These are phyloP conservation scores for Scarus forsteni DNA, from an alignment of 2,797 vertebrate species.

Conservation along the genomic window DNA sequence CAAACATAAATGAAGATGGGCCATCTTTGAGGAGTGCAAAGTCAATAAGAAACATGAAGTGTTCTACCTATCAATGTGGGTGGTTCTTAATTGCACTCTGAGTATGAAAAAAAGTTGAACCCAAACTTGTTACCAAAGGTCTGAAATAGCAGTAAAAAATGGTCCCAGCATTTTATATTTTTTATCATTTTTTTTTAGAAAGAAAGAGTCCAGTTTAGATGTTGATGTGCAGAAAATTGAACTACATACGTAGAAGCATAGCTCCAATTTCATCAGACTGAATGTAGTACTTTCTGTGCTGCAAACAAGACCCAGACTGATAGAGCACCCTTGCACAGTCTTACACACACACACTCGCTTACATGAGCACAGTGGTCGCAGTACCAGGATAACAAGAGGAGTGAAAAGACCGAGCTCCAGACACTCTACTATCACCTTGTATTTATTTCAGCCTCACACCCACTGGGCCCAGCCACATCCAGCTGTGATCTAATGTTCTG, in stretches of 20 bases:
- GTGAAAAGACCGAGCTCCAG: conserved; percentile 20
- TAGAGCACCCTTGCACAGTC: neutral
- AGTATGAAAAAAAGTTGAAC: neutral
- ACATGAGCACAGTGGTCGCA: neutral
- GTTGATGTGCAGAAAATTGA: neutral
- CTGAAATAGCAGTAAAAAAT: too few relatives aligned
- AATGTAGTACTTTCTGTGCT: too few relatives aligned
- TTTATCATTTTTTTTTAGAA: neutral
- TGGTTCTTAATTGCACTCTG: neutral
- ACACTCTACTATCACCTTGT: conserved; percentile 35
- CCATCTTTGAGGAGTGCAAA: neutral
- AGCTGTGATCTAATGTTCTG: conserved; percentile 61
- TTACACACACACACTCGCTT: neutral
- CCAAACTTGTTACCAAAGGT: neutral
- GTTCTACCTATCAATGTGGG: neutral
- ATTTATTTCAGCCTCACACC: conserved; percentile 47
- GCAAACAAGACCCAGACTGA: too few relatives aligned
- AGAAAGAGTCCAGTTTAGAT: neutral
- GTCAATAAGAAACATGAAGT: neutral
- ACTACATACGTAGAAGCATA: neutral
- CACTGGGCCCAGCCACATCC: conserved; percentile 35
- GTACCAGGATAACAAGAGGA: conserved; percentile 32
- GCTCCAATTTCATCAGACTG: too few relatives aligned
- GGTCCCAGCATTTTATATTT: too few relatives aligned
- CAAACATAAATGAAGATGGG: neutral